Conservation (phyloP, 2,113 vertebrate species). For the human (Homo sapiens) region GRCh38 chr18:36390001-36390500, state of each 20-base stretch:
- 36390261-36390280: slow-evolving; percentile 42
- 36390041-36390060: background rate
- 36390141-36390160: background rate
- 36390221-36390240: slow-evolving; percentile 52
- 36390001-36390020: background rate
- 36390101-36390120: accelerated
- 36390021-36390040: background rate
- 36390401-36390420: background rate
- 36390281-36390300: background rate
- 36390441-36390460: background rate
- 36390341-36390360: background rate
- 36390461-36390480: no score
- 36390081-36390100: slow-evolving; percentile 56
- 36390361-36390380: background rate
- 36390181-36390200: background rate
- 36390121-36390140: background rate
- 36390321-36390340: slow-evolving; percentile 15
- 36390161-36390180: slow-evolving; percentile 19
- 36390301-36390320: background rate
- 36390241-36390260: slow-evolving; percentile 82
- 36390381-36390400: background rate
- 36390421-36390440: background rate
- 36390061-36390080: background rate
- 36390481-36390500: background rate
- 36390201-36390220: slow-evolving; percentile 76